Conservation (phyloP, 2,888 invertebrate species). For the Coenonympha arcania region DNA sequence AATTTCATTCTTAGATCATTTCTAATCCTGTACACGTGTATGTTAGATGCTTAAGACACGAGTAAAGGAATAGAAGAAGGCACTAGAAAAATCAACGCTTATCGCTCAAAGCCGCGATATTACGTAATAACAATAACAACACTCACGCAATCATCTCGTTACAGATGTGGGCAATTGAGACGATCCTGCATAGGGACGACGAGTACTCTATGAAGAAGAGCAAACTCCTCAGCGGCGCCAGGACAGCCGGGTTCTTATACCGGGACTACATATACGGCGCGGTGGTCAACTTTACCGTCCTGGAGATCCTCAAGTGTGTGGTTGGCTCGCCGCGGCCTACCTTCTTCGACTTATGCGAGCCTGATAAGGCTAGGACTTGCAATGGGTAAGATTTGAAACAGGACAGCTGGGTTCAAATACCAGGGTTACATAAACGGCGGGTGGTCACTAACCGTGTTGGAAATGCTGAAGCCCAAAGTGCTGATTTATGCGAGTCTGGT, state of each 20-base stretch:
- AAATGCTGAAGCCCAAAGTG: too few relatives aligned
- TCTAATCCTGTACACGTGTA: too few relatives aligned
- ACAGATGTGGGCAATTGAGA: slow-evolving; percentile 68
- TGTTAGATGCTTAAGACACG: too few relatives aligned
- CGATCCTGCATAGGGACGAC: slow-evolving; percentile 51
- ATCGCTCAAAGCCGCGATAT: neutral
- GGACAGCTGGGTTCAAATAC: too few relatives aligned
- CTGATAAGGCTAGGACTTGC: slow-evolving; percentile 78
- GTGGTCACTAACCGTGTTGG: too few relatives aligned
- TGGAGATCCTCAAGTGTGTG: slow-evolving; percentile 78
- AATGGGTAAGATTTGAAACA: slow-evolving; percentile 70
- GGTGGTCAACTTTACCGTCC: slow-evolving; percentile 74
- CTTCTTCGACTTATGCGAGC: slow-evolving; percentile 82
- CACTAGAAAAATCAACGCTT: neutral
- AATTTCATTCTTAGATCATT: too few relatives aligned
- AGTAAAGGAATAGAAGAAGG: too few relatives aligned
- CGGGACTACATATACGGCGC: slow-evolving; percentile 78
- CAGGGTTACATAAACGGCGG: too few relatives aligned
- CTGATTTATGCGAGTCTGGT: too few relatives aligned
- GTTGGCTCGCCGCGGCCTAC: slow-evolving; percentile 84
- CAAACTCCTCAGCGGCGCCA: slow-evolving; percentile 51
- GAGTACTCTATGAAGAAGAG: slow-evolving; percentile 64
- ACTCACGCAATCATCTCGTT: slow-evolving; percentile 22
- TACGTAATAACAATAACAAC: neutral
- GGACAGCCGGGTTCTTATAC: slow-evolving; percentile 66